Evolutionary conservation across 2,888 invertebrate genomes (phyloP), one percentile per base, ranked within the genome.

Genomic region (Trissolcus brochymenae): DNA sequence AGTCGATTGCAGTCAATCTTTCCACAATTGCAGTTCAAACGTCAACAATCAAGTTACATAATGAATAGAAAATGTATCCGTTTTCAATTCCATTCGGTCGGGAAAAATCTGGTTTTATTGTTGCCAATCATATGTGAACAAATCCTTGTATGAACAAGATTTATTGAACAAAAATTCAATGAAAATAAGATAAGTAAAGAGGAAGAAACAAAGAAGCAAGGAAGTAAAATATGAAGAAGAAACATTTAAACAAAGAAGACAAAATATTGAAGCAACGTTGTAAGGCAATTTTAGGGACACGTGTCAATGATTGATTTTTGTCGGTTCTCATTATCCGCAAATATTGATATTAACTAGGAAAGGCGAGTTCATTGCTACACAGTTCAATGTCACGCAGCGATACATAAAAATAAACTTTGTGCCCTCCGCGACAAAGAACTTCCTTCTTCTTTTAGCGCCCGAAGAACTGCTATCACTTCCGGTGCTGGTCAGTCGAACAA

Each of bases 341-440:
- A 51, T 62, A 62, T 62, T 25, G 17, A 40, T 53, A 21, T 71
- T 35, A 19, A 46, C 14, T 57, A 19, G 35, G 35, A 35, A 35
- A 35, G 7, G 2, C 46, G 64, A 54, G 72, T 72, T 65, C 64
- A 54, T 72, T 72, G 72, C 59, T 72, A 59, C 72, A 11, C 65
- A 17, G 57, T 72, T 72, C 65, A 72, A 72, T 65, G 65, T 65
- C 59, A 72, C 65, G 72, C 71, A 65, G 35, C 51, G 56, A 11
- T 35, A 35, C 51, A 17, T 72, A 72, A 65, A 72, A 65, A 72
- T 72, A 71, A 55, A 59, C 46, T 43, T 25, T 16, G 19, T 57
- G 21, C 14, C 43, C 35, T 21, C 9, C 1, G 35, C 9, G 43
- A 19, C 19, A 35, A 35, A 35, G 35, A 35, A 9, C 35, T 35